A percentile compares a stretch with the other conserved stretches of the same genome.
Evolutionary conservation across 1,140 invertebrate genomes (phyloP).

Genomic region (Chrysoperla carnea): DNA sequence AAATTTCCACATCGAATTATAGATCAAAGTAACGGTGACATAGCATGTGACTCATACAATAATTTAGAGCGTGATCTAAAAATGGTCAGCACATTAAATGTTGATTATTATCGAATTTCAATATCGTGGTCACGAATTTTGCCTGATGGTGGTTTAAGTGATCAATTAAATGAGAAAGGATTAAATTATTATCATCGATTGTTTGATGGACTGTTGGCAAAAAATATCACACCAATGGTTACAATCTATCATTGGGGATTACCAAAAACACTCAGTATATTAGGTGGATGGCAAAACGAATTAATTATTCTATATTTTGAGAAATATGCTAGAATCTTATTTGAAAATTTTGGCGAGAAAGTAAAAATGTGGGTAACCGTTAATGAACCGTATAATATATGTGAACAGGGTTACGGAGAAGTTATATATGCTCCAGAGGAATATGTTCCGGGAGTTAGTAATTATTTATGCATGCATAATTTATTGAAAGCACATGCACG

Average conservation of each 20-base stretch:
- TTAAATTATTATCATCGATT: constrained; percentile 34
- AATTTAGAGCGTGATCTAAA: constrained; percentile 43
- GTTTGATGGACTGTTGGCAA: constrained; percentile 26
- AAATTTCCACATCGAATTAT: constrained; percentile 21
- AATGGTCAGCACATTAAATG: constrained; percentile 9
- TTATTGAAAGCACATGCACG: no score
- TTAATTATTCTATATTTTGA: constrained; percentile 25
- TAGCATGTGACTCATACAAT: constrained; percentile 51
- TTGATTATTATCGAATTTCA: constrained; percentile 31
- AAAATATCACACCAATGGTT: constrained; percentile 25
- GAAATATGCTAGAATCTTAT: constrained; percentile 18
- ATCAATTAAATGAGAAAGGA: constrained; percentile 26
- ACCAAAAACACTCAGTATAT: constrained; percentile 24
- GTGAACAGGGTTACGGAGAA: constrained; percentile 26
- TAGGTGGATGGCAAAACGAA: constrained; percentile 31
- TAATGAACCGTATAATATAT: constrained; percentile 34
- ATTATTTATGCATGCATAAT: no score
- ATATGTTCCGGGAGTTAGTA: no score
- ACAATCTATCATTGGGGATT: constrained; percentile 36
- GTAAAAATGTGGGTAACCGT: constrained; percentile 36
- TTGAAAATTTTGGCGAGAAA: constrained; percentile 22
- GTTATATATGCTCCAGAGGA: neutral
- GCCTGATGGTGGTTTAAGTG: constrained; percentile 31
- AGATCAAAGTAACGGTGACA: constrained; percentile 32
- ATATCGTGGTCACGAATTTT: constrained; percentile 39